Evolutionary conservation across 1,140 invertebrate genomes (phyloP).

Genomic region (Psilanteris sp.): DNA sequence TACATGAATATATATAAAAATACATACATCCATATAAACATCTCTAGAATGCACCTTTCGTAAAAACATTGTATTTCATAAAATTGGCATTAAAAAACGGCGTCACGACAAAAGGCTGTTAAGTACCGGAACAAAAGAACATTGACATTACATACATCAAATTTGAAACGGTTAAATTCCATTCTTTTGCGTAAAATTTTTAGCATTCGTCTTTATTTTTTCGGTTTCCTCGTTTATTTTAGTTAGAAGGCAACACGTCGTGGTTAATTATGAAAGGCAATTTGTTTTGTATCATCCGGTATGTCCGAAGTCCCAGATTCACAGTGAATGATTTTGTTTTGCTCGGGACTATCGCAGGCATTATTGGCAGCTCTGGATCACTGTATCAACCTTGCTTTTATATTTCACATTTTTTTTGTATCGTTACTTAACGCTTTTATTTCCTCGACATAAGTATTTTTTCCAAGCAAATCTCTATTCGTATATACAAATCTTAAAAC

Average conservation of each 20-base stretch:
- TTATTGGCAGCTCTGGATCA: slow-evolving; percentile 79
- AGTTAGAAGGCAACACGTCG: slow-evolving; percentile 79
- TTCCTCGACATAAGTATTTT: slow-evolving; percentile 64
- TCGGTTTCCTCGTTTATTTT: slow-evolving; percentile 71
- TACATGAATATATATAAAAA: slow-evolving; percentile 62
- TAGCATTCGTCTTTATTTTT: slow-evolving; percentile 59
- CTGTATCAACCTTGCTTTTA: slow-evolving; percentile 57
- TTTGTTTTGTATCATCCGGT: slow-evolving; percentile 79
- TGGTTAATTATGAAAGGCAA: slow-evolving; percentile 79
- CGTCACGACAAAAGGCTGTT: slow-evolving; percentile 64
- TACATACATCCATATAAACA: slow-evolving; percentile 61
- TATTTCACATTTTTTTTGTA: slow-evolving; percentile 48
- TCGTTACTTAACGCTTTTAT: slow-evolving; percentile 56
- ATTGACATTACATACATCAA: slow-evolving; percentile 65
- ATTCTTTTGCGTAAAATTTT: slow-evolving; percentile 24
- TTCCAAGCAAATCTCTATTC: slow-evolving; percentile 61
- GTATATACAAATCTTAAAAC: slow-evolving; percentile 75
- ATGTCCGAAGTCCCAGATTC: slow-evolving; percentile 72
- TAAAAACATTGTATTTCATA: slow-evolving; percentile 66
- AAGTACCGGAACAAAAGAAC: slow-evolving; percentile 76
- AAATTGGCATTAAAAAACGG: slow-evolving; percentile 66
- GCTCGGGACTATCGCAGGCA: slow-evolving; percentile 75
- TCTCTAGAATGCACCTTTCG: slow-evolving; percentile 55
- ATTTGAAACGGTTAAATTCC: slow-evolving; percentile 57
- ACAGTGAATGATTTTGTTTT: slow-evolving; percentile 53